Conservation (phyloP, 1,140 invertebrate genomes). For the Theocolax elegans region DNA sequence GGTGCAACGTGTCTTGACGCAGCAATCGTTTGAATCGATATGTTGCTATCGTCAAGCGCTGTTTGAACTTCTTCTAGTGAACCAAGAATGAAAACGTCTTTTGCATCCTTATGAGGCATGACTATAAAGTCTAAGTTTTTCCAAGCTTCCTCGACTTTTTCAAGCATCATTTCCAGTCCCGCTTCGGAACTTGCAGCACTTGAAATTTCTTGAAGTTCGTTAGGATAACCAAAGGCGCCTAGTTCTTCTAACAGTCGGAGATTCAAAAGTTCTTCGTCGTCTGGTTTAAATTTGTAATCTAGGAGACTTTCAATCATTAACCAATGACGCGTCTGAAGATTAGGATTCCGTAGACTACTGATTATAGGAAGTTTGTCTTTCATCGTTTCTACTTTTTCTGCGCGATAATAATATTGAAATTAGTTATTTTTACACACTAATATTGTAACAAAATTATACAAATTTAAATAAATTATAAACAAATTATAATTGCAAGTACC, state of each 20-base stretch:
- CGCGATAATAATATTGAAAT: neutral
- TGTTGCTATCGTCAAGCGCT: conserved; percentile 85
- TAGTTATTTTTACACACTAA: too few relatives aligned
- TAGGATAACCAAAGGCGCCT: conserved; percentile 76
- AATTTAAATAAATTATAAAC: too few relatives aligned
- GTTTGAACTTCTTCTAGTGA: conserved; percentile 86
- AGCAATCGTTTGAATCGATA: conserved; percentile 85
- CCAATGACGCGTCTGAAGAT: conserved; percentile 83
- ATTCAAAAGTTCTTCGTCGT: conserved; percentile 72
- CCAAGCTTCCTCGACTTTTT: conserved; percentile 87
- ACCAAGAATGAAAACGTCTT: conserved; percentile 85
- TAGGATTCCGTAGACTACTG: conserved; percentile 79
- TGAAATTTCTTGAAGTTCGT: conserved; percentile 85
- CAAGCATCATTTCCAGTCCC: conserved; percentile 80
- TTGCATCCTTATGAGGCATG: conserved; percentile 80
- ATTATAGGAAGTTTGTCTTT: conserved; percentile 83
- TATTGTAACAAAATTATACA: too few relatives aligned
- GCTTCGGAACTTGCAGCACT: conserved; percentile 87
- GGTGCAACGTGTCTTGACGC: conserved; percentile 85
- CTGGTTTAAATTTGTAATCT: conserved; percentile 76
- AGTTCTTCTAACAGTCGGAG: conserved; percentile 77
- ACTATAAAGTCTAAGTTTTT: conserved; percentile 81
- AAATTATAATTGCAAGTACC: too few relatives aligned
- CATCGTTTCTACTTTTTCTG: conserved; percentile 79
- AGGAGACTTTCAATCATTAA: conserved; percentile 80